Evolutionary conservation across 2,888 invertebrate genomes (phyloP).

Genomic region (Zygaena filipendulae): DNA sequence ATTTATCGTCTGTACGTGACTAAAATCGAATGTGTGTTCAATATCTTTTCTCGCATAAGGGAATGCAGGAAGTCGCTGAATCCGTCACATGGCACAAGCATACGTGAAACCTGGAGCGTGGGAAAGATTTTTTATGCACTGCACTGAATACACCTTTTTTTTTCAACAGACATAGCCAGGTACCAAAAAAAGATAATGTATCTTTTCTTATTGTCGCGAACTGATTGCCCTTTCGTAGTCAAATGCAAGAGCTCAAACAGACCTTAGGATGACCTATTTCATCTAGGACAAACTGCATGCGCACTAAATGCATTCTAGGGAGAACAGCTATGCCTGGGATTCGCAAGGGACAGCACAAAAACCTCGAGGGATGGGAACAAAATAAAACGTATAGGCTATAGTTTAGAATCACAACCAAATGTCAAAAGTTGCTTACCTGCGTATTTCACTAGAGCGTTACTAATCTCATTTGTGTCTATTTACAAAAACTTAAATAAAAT

Average conservation of each 20-base stretch:
- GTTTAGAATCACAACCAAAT: no score
- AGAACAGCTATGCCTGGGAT: constrained; percentile 34
- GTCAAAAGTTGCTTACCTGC: constrained; percentile 41
- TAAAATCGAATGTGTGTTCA: no score
- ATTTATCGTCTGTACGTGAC: no score
- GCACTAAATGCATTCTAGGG: constrained; percentile 37
- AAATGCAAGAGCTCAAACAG: no score
- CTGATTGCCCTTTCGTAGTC: no score
- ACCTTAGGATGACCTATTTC: constrained; percentile 27
- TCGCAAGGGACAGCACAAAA: no score
- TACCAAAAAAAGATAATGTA: constrained; percentile 31
- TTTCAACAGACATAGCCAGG: no score
- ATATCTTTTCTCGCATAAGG: no score
- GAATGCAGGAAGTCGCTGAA: constrained; percentile 41
- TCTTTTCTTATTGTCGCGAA: no score
- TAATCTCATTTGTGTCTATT: constrained; percentile 27
- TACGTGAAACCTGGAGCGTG: constrained; percentile 38
- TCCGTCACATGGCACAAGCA: no score
- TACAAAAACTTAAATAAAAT: constrained; percentile 30
- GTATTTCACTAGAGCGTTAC: constrained; percentile 19
- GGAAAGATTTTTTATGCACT: constrained; percentile 39
- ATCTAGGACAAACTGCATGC: constrained; percentile 29
- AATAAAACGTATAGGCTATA: no score
- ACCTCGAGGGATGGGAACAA: no score
- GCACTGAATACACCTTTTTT: constrained; percentile 38